Base-by-base conservation (phyloP, 1,140 invertebrate species). In the Hetaerina americana region DNA sequence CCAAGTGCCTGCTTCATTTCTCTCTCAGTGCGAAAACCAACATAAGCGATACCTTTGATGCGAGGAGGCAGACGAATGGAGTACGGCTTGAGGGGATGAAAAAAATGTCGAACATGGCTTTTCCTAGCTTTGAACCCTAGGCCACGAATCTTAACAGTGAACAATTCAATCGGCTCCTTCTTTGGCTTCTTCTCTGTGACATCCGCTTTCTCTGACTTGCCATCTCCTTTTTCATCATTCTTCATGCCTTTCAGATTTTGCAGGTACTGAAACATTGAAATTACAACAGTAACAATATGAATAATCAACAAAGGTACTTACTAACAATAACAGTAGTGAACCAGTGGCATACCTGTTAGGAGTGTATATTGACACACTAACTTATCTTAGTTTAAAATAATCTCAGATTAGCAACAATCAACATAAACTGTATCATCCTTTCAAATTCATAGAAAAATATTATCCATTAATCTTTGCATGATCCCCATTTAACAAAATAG, bases 31-130 rank as follows among this genome's bases (percentile, higher is more conserved):
- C 90, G 88, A 77, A 97, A 97, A 5, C 93, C 92, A 68, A 95
- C 90, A 85, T 91, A 97, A 28, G 93, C 95, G 74, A 97, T 90
- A n/a, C 92, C 92, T 78, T 89, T 87, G 5, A 90, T 81, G 76
- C 90, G 90, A 74, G 81, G 84, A 0, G 94, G 92, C 28, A 95
- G 80, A 73, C 93, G 85, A 72, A 97, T 89, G 26, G 91, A 91
- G 76, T 86, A 89, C 24, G 90, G 84, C 75, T 89, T 89, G 8
- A 94, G 76, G 0, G 93, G 92, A 75, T 87, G 86, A 72, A 97
- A 93, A 78, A 97, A 97, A 75, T 90, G 86, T 79, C 90, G 92
- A 0, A 96, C 82, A 75, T 92, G 86, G 81, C 89, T 91, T 79
- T 95, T 93, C 76, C 88, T 90, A 70, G 86, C 87, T 78, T 86